Evolutionary conservation across 92 coral and sea anemone species (phyloP).

Genomic region (Parazoanthus darwini): DNA sequence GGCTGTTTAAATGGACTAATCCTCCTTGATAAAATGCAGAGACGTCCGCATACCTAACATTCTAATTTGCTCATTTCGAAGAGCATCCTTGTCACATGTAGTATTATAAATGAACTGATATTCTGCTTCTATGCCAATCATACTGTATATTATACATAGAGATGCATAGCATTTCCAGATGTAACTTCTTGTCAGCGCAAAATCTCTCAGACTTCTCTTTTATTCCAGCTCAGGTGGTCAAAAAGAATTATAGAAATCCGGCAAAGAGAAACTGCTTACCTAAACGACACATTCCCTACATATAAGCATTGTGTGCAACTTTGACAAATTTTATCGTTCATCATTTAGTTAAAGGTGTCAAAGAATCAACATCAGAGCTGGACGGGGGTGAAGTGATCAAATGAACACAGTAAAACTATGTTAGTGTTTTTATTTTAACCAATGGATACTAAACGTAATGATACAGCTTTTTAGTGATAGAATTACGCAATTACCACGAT

Average conservation of each 20-base stretch:
- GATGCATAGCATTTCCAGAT: background rate
- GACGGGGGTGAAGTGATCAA: background rate
- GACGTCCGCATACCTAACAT: constrained; percentile 10
- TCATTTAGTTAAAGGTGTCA: background rate
- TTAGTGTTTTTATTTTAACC: background rate
- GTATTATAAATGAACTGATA: background rate
- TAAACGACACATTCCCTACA: background rate
- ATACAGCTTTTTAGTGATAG: no score
- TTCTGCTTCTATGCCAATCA: background rate
- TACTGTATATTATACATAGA: background rate
- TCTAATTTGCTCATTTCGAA: background rate
- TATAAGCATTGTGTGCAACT: background rate
- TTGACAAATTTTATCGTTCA: no score
- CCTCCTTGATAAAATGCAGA: constrained; percentile 34
- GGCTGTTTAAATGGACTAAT: constrained; percentile 8
- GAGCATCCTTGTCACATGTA: background rate
- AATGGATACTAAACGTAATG: no score
- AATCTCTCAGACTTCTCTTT: background rate
- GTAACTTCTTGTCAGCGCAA: background rate
- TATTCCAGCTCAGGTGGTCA: background rate
- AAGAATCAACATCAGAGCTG: background rate
- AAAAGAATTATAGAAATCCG: no score
- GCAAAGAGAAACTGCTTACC: background rate
- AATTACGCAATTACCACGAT: background rate
- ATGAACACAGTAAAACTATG: background rate